Conservation (phyloP, 1,140 invertebrate species). For the Adoxophyes honmai region DNA sequence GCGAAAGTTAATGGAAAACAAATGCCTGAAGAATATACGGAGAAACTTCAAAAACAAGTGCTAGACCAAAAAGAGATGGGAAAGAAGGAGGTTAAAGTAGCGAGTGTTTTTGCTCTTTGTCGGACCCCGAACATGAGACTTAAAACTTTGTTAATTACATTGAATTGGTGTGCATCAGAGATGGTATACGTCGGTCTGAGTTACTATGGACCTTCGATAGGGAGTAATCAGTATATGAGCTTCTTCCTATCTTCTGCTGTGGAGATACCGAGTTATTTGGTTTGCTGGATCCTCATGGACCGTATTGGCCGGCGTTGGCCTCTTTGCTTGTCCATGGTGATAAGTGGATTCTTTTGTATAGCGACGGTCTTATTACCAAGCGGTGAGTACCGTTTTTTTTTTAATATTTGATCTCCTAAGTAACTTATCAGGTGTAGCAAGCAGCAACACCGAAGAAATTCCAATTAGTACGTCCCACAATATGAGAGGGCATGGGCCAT, state of each 20-base stretch:
- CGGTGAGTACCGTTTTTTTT: conserved; percentile 72
- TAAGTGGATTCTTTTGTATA: conserved; percentile 89
- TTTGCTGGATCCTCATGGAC: conserved; percentile 91
- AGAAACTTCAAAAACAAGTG: conserved; percentile 84
- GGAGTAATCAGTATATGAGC: conserved; percentile 90
- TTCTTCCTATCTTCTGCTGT: conserved; percentile 90
- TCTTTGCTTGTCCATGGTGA: conserved; percentile 88
- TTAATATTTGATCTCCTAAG: no score
- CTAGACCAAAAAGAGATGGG: conserved; percentile 82
- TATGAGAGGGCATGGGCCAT: no score
- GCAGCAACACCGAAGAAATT: no score
- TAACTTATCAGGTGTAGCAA: no score
- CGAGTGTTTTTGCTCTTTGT: conserved; percentile 85
- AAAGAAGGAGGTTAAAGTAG: conserved; percentile 78
- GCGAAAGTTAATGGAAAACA: conserved; percentile 87
- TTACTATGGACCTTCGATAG: conserved; percentile 91
- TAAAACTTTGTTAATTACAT: conserved; percentile 82
- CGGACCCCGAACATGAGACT: conserved; percentile 91
- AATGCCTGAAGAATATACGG: conserved; percentile 84
- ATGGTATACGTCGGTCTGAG: conserved; percentile 92
- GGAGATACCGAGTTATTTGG: conserved; percentile 90
- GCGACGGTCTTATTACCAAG: conserved; percentile 86
- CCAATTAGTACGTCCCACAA: no score
- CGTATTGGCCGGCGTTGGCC: conserved; percentile 90
- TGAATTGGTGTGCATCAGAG: conserved; percentile 85